phyloP scores from a whole-genome alignment of 2,888 invertebrate genomes.

The Blera fallax region DNA sequence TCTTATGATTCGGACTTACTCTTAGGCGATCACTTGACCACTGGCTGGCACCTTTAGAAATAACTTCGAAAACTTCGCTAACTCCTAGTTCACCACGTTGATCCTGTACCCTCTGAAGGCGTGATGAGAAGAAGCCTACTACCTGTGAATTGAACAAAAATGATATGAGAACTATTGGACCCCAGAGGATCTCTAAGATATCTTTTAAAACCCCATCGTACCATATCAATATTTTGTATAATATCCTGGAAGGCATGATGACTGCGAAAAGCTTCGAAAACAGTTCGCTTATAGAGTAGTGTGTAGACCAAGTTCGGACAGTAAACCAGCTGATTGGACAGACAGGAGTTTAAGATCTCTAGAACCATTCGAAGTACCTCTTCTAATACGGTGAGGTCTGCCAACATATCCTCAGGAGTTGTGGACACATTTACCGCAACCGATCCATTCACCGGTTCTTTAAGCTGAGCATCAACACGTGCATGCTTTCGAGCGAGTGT shows the following conservation, averaged over 20 bases:
- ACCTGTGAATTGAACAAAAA: constrained; percentile 81
- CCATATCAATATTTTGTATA: constrained; percentile 96
- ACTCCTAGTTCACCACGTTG: constrained; percentile 90
- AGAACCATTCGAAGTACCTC: constrained; percentile 98
- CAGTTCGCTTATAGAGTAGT: constrained; percentile 94
- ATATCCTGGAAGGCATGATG: constrained; percentile 96
- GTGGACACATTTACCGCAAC: constrained; percentile 79
- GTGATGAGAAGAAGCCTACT: constrained; percentile 85
- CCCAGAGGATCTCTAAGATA: too few relatives aligned
- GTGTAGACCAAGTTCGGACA: constrained; percentile 97
- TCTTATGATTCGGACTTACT: constrained; percentile 83
- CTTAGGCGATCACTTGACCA: constrained; percentile 97
- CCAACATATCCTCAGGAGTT: constrained; percentile 84
- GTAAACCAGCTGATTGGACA: constrained; percentile 92
- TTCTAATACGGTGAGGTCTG: constrained; percentile 95
- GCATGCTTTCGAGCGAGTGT: constrained; percentile 93
- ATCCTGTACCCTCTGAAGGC: constrained; percentile 85
- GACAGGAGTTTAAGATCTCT: constrained; percentile 97
- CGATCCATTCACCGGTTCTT: constrained; percentile 80
- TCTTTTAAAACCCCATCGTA: constrained; percentile 80
- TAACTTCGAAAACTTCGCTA: constrained; percentile 91
- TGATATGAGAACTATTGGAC: not conserved
- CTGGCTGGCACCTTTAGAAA: constrained; percentile 94
- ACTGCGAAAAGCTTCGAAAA: constrained; percentile 93
- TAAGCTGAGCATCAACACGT: constrained; percentile 85